Percentiles rank a stretch among this genome's conserved stretches.
phyloP scores from a whole-genome alignment of 2,113 vertebrate genomes.

The Rhodinocichla rosea region DNA sequence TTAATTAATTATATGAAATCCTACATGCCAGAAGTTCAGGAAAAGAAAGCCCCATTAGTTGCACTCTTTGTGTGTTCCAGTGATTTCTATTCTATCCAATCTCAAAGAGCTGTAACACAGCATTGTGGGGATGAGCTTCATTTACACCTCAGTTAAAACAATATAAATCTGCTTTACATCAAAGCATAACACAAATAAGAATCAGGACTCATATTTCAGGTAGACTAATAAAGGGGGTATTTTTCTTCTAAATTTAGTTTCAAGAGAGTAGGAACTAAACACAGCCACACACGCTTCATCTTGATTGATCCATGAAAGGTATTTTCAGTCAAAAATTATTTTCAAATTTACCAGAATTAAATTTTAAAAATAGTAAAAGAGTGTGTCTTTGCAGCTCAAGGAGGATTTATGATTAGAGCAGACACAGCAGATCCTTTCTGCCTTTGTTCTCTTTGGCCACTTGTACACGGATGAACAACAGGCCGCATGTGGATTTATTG shows the following conservation, averaged over 20 bases:
- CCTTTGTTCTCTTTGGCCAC: neutral
- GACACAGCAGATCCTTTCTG: neutral
- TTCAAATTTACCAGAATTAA: neutral
- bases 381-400: neutral
- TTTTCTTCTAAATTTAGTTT: neutral
- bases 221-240: neutral
- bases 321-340: neutral
- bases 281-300: neutral
- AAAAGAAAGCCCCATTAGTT: neutral
- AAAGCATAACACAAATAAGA: neutral
- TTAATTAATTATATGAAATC: neutral
- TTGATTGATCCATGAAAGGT: neutral
- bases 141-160: neutral
- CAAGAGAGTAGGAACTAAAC: neutral
- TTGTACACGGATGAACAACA: neutral
- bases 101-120: neutral
- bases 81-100: neutral
- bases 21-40: neutral
- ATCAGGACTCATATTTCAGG: neutral
- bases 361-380: neutral
- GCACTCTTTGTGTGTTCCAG: neutral
- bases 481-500: neutral
- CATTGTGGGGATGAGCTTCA: neutral
- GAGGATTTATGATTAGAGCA: neutral
- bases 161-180: neutral